These are phyloP conservation scores for Grallaria varia DNA, from an alignment of 2,113 vertebrate species.

Conservation along the genomic window DNA sequence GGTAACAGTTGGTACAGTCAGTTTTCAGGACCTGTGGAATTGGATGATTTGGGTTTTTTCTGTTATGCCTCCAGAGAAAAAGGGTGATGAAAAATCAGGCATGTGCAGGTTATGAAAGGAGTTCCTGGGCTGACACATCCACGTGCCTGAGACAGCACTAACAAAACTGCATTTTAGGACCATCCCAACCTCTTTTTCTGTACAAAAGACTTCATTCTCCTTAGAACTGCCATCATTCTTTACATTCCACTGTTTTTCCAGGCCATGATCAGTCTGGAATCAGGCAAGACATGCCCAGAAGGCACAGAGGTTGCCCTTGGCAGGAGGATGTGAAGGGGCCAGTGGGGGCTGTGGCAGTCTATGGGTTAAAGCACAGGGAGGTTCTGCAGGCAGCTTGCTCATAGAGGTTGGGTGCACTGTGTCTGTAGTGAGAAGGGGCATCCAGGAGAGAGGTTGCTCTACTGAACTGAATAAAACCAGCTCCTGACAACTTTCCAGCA, in stretches of 20 bases:
- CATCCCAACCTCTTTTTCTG: neutral
- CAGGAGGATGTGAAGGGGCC: neutral
- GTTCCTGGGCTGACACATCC: neutral
- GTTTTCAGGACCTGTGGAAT: neutral
- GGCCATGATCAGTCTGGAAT: neutral
- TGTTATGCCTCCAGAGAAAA: neutral
- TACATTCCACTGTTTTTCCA: neutral
- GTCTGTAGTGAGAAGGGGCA: neutral
- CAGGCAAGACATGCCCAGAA: neutral
- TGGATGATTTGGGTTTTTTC: neutral
- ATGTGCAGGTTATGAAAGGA: neutral
- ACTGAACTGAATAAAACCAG: neutral
- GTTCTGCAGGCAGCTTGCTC: neutral
- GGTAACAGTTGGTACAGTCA: neutral
- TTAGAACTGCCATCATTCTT: neutral
- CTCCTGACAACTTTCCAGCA: slow-evolving; percentile 1
- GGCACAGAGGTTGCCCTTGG: neutral
- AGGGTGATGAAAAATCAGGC: neutral
- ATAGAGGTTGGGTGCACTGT: neutral
- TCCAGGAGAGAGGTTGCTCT: neutral
- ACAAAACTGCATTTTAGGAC: neutral
- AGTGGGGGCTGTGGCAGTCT: neutral
- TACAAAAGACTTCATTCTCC: neutral
- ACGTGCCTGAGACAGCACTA: neutral
- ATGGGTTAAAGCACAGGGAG: neutral